phyloP scores from a whole-genome alignment of 2,113 vertebrate genomes.

The Malurus melanocephalus region DNA sequence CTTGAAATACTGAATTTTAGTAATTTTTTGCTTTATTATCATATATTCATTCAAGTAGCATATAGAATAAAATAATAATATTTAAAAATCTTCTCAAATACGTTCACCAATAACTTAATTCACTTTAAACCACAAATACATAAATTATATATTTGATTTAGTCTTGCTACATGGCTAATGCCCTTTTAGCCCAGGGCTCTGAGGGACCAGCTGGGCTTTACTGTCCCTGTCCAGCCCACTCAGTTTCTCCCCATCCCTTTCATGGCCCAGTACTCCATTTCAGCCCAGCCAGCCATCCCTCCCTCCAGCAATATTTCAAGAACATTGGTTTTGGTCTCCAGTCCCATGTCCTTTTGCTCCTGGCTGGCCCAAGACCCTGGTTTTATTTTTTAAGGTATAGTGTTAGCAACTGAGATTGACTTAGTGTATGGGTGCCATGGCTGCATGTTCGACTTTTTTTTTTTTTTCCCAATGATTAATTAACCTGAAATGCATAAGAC shows the following conservation, averaged over 20 bases:
- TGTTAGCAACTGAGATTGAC: background rate
- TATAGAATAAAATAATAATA: accelerated
- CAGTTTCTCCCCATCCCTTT: background rate
- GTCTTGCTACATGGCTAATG: background rate
- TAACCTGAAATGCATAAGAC: background rate
- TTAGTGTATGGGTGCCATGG: background rate
- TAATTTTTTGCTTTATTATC: background rate
- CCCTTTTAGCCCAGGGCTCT: background rate
- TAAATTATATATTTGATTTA: background rate
- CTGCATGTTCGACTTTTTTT: background rate
- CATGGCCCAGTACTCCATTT: background rate
- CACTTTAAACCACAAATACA: background rate
- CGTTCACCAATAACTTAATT: accelerated
- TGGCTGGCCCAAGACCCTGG: no score
- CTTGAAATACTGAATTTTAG: background rate
- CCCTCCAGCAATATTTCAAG: no score
- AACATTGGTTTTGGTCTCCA: background rate
- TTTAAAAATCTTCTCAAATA: background rate
- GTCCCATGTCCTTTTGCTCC: background rate
- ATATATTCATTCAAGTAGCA: background rate
- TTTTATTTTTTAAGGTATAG: background rate
- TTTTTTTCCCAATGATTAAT: background rate
- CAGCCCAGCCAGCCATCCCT: background rate
- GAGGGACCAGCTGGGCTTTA: background rate
- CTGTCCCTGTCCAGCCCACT: background rate